Evolutionary conservation across 2,888 invertebrate species (phyloP).

Genomic region (Dioctria linearis): DNA sequence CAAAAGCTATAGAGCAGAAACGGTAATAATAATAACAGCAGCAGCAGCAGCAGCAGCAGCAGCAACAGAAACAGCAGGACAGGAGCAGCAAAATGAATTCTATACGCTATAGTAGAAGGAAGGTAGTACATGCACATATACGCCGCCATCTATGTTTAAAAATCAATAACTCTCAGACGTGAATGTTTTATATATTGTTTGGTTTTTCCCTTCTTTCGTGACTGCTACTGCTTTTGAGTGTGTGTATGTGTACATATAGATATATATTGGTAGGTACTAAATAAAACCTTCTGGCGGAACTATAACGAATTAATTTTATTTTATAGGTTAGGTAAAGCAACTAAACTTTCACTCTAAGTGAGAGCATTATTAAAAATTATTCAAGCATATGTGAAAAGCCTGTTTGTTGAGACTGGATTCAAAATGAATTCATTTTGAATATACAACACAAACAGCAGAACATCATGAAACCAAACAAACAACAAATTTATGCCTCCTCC

Average conservation of each 20-base stretch:
- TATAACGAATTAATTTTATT: background rate
- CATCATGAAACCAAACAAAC: too few relatives aligned
- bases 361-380: background rate
- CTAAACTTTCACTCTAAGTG: background rate
- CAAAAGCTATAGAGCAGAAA: constrained; percentile 2
- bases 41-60: background rate
- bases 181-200: constrained; percentile 55
- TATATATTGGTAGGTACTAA: too few relatives aligned
- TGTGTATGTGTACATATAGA: too few relatives aligned
- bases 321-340: background rate
- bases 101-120: constrained; percentile 11
- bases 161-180: constrained; percentile 59
- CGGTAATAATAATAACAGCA: constrained; percentile 14
- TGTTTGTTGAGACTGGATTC: background rate
- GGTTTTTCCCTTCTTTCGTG: constrained; percentile 30
- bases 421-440: background rate
- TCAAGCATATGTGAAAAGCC: background rate
- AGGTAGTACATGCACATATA: constrained; percentile 45
- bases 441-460: too few relatives aligned
- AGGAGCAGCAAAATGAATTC: background rate
- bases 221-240: constrained; percentile 2
- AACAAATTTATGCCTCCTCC: too few relatives aligned
- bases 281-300: background rate
- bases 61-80: constrained; percentile 21
- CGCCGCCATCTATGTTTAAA: constrained; percentile 56